A percentile compares a stretch with the other conserved stretches of the same genome.
These are phyloP conservation scores for Pasiphila rectangulata DNA, from an alignment of 2,888 invertebrate genomes.

Conservation along the genomic window DNA sequence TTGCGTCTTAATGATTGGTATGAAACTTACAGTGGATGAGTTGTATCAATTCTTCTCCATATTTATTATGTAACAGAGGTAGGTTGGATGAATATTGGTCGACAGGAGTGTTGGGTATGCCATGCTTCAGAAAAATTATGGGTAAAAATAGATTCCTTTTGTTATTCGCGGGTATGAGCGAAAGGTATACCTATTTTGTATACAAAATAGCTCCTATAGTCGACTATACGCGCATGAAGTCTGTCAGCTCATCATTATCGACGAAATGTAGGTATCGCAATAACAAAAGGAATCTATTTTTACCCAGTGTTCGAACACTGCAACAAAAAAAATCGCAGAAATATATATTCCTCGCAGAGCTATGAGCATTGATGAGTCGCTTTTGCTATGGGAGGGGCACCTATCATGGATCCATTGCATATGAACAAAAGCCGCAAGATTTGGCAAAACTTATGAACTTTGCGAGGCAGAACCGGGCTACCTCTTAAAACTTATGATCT, in stretches of 20 bases:
- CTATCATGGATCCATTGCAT: constrained; percentile 32
- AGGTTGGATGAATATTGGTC: constrained; percentile 29
- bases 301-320: too few species aligned
- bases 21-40: constrained; percentile 18
- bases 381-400: constrained; percentile 32
- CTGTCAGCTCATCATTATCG: constrained; percentile 22
- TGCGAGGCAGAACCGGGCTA: constrained; percentile 31
- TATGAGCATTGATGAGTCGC: constrained; percentile 31
- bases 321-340: constrained; percentile 20
- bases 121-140: constrained; percentile 28
- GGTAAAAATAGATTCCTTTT: constrained; percentile 20
- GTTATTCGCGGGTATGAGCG: constrained; percentile 19
- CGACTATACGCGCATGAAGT: constrained; percentile 20
- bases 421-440: constrained; percentile 28
- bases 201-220: constrained; percentile 26
- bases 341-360: constrained; percentile 17
- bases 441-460: constrained; percentile 29
- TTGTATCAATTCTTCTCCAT: constrained; percentile 21
- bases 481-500: constrained; percentile 14
- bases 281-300: too few species aligned
- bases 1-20: constrained; percentile 25
- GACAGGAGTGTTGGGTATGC: constrained; percentile 29
- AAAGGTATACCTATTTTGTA: too few species aligned
- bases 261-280: constrained; percentile 29
- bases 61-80: constrained; percentile 20